These are phyloP conservation scores for Cheilosia grossa DNA, from an alignment of 2,888 invertebrate genomes.

Conservation along the genomic window DNA sequence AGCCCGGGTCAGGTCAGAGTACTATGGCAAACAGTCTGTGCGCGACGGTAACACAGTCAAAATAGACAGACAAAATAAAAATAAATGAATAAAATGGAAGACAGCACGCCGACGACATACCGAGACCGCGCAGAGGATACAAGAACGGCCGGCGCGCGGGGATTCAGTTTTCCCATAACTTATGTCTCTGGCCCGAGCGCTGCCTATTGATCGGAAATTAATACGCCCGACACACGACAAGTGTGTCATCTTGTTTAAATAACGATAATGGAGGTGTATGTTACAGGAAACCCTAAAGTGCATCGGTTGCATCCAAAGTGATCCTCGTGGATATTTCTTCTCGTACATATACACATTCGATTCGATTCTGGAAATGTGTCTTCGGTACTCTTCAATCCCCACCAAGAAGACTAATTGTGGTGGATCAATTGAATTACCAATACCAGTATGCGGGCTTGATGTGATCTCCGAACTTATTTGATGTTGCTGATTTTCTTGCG, in stretches of 20 bases:
- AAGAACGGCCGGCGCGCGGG: conserved; percentile 37
- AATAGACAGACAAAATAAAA: conserved; percentile 49
- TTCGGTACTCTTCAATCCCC: conserved; percentile 23
- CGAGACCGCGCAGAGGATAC: conserved; percentile 26
- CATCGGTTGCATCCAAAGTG: conserved; percentile 71
- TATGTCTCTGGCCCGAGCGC: conserved; percentile 67
- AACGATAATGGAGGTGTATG: conserved; percentile 75
- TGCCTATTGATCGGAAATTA: conserved; percentile 75
- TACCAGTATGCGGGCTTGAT: conserved; percentile 28
- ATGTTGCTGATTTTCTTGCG: conserved; percentile 1
- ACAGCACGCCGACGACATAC: conserved; percentile 68
- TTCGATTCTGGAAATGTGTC: conserved; percentile 28
- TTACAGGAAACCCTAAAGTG: conserved; percentile 75
- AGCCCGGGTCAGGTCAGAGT: conserved; percentile 71
- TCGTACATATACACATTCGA: conserved; percentile 8
- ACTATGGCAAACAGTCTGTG: conserved; percentile 52
- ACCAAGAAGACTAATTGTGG: conserved; percentile 59
- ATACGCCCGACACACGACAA: conserved; percentile 75
- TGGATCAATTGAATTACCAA: conserved; percentile 38
- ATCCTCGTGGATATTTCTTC: conserved; percentile 52
- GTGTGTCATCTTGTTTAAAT: conserved; percentile 75
- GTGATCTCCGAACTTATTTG: conserved; percentile 27
- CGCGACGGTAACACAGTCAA: conserved; percentile 52
- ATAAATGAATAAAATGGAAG: conserved; percentile 67
- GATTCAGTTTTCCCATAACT: conserved; percentile 70